These are phyloP conservation scores for Idaea dimidiata DNA, from an alignment of 2,888 invertebrate species.

Conservation along the genomic window DNA sequence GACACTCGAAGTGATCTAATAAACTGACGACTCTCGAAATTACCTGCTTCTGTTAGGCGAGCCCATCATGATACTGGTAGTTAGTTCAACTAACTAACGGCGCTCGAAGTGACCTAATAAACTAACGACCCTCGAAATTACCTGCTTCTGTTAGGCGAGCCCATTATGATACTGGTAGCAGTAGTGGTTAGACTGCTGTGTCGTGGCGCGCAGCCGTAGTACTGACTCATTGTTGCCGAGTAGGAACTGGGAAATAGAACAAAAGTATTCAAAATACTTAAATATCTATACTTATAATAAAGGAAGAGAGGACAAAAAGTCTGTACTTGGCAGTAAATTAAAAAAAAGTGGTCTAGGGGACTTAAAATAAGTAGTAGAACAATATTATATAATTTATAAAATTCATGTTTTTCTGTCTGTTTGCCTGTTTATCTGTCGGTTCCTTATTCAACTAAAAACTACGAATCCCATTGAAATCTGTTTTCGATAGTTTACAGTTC, in stretches of 20 bases:
- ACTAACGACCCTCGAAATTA: slow-evolving; percentile 29
- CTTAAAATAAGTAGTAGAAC: too few relatives aligned
- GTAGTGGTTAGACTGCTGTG: slow-evolving; percentile 74
- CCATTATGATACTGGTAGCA: slow-evolving; percentile 64
- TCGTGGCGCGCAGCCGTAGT: slow-evolving; percentile 54
- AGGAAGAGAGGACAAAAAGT: too few relatives aligned
- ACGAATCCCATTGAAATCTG: too few relatives aligned
- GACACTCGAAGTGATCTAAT: background rate
- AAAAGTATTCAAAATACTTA: too few relatives aligned
- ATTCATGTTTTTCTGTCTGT: too few relatives aligned
- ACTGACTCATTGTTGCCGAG: slow-evolving; percentile 60
- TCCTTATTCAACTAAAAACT: too few relatives aligned
- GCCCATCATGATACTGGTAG: slow-evolving; percentile 66
- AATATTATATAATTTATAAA: too few relatives aligned
- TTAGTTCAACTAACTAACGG: slow-evolving; percentile 30
- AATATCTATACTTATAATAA: too few relatives aligned
- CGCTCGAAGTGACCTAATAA: background rate
- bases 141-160: slow-evolving; percentile 71
- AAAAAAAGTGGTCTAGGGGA: too few relatives aligned
- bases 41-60: slow-evolving; percentile 71
- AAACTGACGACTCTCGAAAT: slow-evolving; percentile 19
- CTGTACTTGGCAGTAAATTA: too few relatives aligned
- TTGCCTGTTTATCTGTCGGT: too few relatives aligned
- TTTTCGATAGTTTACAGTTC: too few relatives aligned
- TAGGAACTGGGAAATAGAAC: slow-evolving; percentile 56